Conservation (phyloP, 2,113 vertebrate genomes). For the Coturnix japonica region DNA sequence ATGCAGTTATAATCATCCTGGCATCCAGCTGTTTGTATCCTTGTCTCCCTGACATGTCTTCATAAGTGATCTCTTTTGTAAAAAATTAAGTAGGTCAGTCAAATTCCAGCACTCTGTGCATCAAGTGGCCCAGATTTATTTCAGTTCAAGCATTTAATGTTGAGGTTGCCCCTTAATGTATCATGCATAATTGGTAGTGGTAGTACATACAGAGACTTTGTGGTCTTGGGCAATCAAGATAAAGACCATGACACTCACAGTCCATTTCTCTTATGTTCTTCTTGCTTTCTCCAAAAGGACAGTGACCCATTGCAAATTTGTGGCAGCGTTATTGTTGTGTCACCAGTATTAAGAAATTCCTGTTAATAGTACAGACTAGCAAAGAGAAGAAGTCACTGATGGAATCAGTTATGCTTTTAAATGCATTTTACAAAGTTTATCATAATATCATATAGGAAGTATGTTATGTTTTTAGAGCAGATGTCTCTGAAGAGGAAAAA, state of each 20-base stretch:
- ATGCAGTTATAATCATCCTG: background rate
- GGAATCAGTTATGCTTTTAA: background rate
- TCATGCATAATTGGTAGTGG: background rate
- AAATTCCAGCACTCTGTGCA: conserved; percentile 18
- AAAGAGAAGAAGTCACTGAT: background rate
- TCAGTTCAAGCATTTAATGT: background rate
- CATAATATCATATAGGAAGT: background rate
- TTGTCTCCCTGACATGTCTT: conserved; percentile 7
- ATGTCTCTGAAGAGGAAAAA: background rate
- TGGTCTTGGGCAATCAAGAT: background rate
- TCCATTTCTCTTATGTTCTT: background rate
- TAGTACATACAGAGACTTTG: conserved; percentile 1
- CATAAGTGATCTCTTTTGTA: background rate
- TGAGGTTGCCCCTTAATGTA: conserved; percentile 26
- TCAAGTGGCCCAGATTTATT: conserved; percentile 26
- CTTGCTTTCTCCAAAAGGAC: background rate
- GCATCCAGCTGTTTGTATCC: conserved; percentile 9
- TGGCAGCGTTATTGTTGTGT: background rate
- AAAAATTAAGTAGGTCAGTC: conserved; percentile 42
- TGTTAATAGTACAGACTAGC: background rate
- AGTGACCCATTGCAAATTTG: background rate
- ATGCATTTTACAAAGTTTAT: background rate
- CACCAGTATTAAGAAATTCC: background rate
- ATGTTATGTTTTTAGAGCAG: background rate
- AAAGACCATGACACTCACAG: background rate